phyloP scores from a whole-genome alignment of 2,113 vertebrate species.

The Saguinus midas region DNA sequence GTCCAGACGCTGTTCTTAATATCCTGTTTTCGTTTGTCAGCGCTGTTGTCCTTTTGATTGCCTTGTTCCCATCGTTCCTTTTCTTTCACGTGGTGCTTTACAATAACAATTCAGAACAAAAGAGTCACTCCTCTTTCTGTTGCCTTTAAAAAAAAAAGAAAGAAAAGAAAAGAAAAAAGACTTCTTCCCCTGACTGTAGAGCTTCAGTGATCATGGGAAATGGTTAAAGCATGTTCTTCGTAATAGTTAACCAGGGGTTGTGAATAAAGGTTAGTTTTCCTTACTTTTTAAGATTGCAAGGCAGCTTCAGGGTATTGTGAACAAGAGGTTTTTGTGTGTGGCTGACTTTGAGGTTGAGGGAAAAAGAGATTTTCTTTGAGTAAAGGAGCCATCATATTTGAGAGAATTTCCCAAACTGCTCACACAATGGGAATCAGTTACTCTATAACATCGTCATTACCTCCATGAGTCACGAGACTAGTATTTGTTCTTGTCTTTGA shows the following conservation, averaged over 20 bases:
- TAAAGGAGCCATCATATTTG: slow-evolving; percentile 37
- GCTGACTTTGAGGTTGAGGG: slow-evolving; percentile 63
- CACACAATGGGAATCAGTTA: neutral
- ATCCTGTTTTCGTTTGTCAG: slow-evolving; percentile 52
- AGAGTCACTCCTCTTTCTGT: slow-evolving; percentile 65
- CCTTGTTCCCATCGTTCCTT: slow-evolving; percentile 26
- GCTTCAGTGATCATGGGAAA: slow-evolving; percentile 58
- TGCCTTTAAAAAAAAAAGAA: slow-evolving; percentile 15
- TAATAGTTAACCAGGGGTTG: slow-evolving; percentile 55
- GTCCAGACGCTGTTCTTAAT: slow-evolving; percentile 48
- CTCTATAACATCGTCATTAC: neutral
- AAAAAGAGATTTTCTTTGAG: slow-evolving; percentile 54
- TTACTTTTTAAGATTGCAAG: slow-evolving; percentile 29
- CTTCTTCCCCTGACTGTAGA: slow-evolving; percentile 31
- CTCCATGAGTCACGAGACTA: neutral
- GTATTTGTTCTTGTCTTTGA: neutral
- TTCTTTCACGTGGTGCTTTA: slow-evolving; percentile 52
- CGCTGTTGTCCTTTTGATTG: slow-evolving; percentile 52
- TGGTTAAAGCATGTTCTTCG: slow-evolving; percentile 58
- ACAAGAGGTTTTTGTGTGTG: slow-evolving; percentile 28
- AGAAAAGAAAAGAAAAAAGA: neutral
- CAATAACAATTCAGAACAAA: slow-evolving; percentile 58
- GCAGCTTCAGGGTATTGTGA: slow-evolving; percentile 49
- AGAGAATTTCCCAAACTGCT: slow-evolving; percentile 24
- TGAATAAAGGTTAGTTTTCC: slow-evolving; percentile 46